Conservation (phyloP, 2,113 vertebrate genomes). For the Pithys albifrons region DNA sequence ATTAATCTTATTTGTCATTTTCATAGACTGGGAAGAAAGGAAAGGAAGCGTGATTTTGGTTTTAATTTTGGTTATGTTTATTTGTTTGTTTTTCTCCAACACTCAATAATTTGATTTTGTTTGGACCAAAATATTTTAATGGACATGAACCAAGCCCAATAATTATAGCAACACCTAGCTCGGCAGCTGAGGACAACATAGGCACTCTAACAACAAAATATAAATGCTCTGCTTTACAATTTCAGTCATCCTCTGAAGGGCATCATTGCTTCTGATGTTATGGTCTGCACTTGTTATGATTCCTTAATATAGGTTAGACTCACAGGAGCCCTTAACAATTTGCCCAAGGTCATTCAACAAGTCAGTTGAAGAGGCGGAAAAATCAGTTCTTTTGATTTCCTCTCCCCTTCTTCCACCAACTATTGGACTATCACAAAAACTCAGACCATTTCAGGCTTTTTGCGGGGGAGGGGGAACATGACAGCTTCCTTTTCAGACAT, state of each 20-base stretch:
- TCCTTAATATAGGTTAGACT: not conserved
- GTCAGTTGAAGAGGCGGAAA: conserved; percentile 25
- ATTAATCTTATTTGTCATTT: not conserved
- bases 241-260: not conserved
- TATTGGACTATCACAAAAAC: not conserved
- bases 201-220: not conserved
- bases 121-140: not conserved
- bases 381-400: conserved; percentile 28
- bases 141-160: not conserved
- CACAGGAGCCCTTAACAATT: not conserved
- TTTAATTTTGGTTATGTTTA: not conserved
- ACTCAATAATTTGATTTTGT: not conserved
- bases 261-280: not conserved
- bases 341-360: conserved; percentile 27
- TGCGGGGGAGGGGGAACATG: conserved; percentile 14
- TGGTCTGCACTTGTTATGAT: not conserved
- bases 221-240: not conserved
- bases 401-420: not conserved
- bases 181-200: not conserved
- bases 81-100: not conserved
- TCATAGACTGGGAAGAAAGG: not conserved
- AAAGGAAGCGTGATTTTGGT: not conserved
- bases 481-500: conserved; percentile 47
- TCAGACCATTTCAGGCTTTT: conserved; percentile 4
- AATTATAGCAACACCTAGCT: not conserved